Evolutionary conservation across 2,113 vertebrate genomes (phyloP), one percentile per base, ranked within the genome.

Genomic region (Psettodes erumei): DNA sequence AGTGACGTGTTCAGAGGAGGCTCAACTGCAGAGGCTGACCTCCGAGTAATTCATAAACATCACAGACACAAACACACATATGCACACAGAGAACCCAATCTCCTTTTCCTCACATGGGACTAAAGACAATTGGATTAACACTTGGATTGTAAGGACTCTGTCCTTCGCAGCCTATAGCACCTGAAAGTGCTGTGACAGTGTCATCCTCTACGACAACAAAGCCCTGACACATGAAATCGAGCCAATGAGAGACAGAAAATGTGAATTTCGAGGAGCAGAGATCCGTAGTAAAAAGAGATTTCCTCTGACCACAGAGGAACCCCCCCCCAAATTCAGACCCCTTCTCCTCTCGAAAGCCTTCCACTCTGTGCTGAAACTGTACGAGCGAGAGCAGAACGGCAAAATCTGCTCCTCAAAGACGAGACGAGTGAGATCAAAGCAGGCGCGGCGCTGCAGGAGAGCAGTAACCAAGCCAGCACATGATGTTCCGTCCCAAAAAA

Each of bases 341-440:
- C 33, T 16, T 67, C 58, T 75, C 56, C 43, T 86, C 79, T 21
- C 13, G 42, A 56, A 76, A 75, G 69, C n/a, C 67, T 89, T 88
- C 82, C 81, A 84, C 77, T 82, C n/a, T n/a, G n/a, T 73, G 79
- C 69, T 85, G 87, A 83, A 79, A 77, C 63, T 61, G 21, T 37
- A 78, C 62, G 77, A 79, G 58, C 73, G 68, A 40, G 73, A 87
- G 75, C 73, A 73, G 61, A 84, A 37, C 40, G 23, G 48, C 63
- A 19, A 84, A 82, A 87, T 70, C 74, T 83, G 83, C 74, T 75
- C 51, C 80, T 67, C n/a, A 68, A 71, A 80, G 75, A 76, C 35
- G 23, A 77, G 71, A 45, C 7, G n/a, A 30, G 51, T 5, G 55
- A 84, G 84, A 90, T 91, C 83, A 89, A 89, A 91, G 86, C 61